Evolutionary conservation across 2,888 invertebrate species (phyloP), one percentile per base, ranked within the genome.

Genomic region (Diaphora mendica): DNA sequence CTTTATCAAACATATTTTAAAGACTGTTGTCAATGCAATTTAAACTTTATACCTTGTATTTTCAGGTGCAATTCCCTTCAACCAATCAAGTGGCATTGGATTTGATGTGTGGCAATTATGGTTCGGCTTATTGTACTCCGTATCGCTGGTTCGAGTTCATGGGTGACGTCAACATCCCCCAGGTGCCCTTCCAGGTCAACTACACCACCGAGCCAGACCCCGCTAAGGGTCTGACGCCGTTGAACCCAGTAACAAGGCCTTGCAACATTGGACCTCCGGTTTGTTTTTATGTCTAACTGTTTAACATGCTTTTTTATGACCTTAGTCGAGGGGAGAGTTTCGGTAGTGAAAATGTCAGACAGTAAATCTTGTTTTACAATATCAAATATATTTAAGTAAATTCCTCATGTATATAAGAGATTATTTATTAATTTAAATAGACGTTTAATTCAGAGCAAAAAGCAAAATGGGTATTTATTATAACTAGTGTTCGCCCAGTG

Each of bases 31-130:
- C 17, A 55, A n/a, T 55, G 13, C 55, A n/a, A n/a, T 55, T 15
- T 59, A 26, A 64, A 30, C 42, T 39, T n/a, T 48, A 15, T 26
- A 48, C 15, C 35, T 35, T 48, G 33, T 64, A 30, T 8, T 64
- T 48, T 82, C 86, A 97, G 96, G 98, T 98, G 1, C 97, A 97
- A 85, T 96, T 98, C 82, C 98, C 99, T 2, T 97, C 98, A 62
- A 96, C 97, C 0, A 98, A 98, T 71, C 96, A 97, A 88, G 92
- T 97, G 83, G 99, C 98, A 0, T 86, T 99, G 80, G 97, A 98
- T 88, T 71, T 98, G 11, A 97, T 99, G 97, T 99, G 99, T 90
- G 98, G 98, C 0, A 89, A 92, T 2, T 97, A 97, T 94, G 97
- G 97, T 2, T 97, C 98, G 0, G 95, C 96, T 30, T 96, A 97